Base-by-base conservation (phyloP, 2,888 invertebrate genomes). In the Tridacna crocea region DNA sequence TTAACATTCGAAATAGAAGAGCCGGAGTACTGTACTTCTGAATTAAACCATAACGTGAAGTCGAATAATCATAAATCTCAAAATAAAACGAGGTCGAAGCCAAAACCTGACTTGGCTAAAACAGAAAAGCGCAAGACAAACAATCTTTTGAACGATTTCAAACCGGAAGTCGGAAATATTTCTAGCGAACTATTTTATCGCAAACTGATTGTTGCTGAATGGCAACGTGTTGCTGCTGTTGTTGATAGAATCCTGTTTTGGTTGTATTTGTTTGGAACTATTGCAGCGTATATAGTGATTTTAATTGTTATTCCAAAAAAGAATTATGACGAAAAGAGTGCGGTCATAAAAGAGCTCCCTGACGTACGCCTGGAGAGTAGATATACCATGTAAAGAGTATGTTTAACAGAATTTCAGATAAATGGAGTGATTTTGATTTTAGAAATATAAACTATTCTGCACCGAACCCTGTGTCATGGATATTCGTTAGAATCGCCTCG, bases 191-290 rank as follows among this genome's bases (percentile, higher is more conserved):
- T 89, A 13, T 84, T 83, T 66, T 83, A 77, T 48, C 79, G 89
- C 60, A 92, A 91, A 77, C 74, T 90, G 63, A 90, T 93, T 63
- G 89, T 93, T 26, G 93, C 92, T 0, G 93, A 93, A 75, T 94
- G 94, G 94, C 93, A 93, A 78, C 89, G 91, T 19, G 92, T 94
- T 19, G 93, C 94, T 0, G 89, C 91, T 12, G 92, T 93, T 15
- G 86, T 93, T 17, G 94, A 94, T 84, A 81, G 93, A 22, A 78
- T 93, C 15, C 82, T 94, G 75, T 94, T 94, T 87, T 91, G 92
- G 91, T 75, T 93, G 66, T 94, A 92, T 83, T 88, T 93, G 24
- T 55, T 93, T 12, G 91, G 91, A 61, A 94, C 93, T 1, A 77
- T 94, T 8, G 85, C 88, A 22, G 90, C 93, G 0, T 94, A 93